Base-by-base conservation (phyloP, 2,113 vertebrate species). In the Larimichthys crocea region DNA sequence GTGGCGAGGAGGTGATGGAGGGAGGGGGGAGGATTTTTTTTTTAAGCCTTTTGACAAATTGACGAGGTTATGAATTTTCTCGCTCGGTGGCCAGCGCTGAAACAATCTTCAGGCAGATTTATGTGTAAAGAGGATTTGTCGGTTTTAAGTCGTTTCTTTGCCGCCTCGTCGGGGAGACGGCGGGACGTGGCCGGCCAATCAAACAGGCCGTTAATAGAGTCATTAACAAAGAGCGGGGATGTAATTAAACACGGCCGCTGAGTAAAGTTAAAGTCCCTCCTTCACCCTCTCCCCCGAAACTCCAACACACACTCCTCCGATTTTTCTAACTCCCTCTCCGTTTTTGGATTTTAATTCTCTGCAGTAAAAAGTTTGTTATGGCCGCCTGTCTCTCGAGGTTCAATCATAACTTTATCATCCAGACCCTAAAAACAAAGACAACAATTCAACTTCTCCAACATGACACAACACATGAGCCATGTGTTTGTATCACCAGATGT, bases 21-120 rank as follows among this genome's bases (percentile, higher is more conserved):
- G 31, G 69, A 14, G 26, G 42, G 24, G 49, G 15, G 0, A 5
- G 20, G 35, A 2, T 35, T 35, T 61, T 53, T 69, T 86, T 83
- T 89, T 88, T 84, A 87, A 91, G 78, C 84, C 89, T 92, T 91
- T 89, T 82, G 72, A 85, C 86, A 89, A 91, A 89, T 88, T 92
- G 93, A 93, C 88, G 85, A 88, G 89, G 81, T 92, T 74, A 79
- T 84, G 89, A 88, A 82, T 92, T 85, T 78, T 67, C 76, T 61
- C 46, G 55, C 78, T 83, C 77, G 82, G 48, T 72, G 79, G 76
- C 73, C 44, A 48, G 10, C 16, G 52, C 71, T 75, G 69, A 83
- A 68, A 77, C 78, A 67, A 82, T 82, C 78, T 83, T 75, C 66
- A 70, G 83, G 74, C 86, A 91, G 88, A 90, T 89, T 91, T 88